These are phyloP conservation scores for Plecotus auritus DNA, from an alignment of 2,113 vertebrate genomes.

Conservation along the genomic window DNA sequence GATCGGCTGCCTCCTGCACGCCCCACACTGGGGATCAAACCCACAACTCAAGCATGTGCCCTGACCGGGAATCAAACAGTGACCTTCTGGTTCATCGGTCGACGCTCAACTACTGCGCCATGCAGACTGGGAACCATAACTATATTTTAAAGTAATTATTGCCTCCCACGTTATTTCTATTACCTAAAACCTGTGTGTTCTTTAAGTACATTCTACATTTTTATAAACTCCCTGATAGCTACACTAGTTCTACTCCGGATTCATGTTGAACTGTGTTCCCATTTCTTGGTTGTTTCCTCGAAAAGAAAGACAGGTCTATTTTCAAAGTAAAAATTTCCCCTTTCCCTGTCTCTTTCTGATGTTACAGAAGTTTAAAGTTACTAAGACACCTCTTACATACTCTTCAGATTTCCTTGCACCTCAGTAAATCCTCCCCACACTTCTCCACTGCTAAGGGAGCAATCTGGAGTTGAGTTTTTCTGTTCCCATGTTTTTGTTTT, in stretches of 20 bases:
- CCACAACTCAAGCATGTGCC: too few relatives aligned
- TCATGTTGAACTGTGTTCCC: slow-evolving; percentile 9
- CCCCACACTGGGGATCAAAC: too few relatives aligned
- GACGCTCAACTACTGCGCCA: too few relatives aligned
- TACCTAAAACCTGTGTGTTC: not conserved
- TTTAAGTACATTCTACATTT: slow-evolving; percentile 4
- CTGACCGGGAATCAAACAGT: too few relatives aligned
- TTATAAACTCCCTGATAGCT: not conserved
- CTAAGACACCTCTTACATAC: not conserved
- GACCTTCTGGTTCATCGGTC: too few relatives aligned
- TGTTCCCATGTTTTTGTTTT: slow-evolving; percentile 2
- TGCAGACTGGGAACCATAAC: too few relatives aligned
- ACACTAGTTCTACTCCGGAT: not conserved
- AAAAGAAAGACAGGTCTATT: not conserved
- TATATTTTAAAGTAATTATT: slow-evolving; percentile 19
- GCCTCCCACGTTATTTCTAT: not conserved
- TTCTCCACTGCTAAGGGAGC: not conserved
- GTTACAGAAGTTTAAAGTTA: slow-evolving; percentile 29
- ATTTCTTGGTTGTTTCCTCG: not conserved
- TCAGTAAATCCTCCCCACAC: not conserved
- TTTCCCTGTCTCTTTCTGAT: not conserved
- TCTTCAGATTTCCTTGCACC: slow-evolving; percentile 1
- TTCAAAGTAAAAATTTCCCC: slow-evolving; percentile 38
- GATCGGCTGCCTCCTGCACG: too few relatives aligned
- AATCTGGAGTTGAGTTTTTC: slow-evolving; percentile 16